Conservation (phyloP, 2,888 invertebrate genomes). For the Muschampia plurimacula region DNA sequence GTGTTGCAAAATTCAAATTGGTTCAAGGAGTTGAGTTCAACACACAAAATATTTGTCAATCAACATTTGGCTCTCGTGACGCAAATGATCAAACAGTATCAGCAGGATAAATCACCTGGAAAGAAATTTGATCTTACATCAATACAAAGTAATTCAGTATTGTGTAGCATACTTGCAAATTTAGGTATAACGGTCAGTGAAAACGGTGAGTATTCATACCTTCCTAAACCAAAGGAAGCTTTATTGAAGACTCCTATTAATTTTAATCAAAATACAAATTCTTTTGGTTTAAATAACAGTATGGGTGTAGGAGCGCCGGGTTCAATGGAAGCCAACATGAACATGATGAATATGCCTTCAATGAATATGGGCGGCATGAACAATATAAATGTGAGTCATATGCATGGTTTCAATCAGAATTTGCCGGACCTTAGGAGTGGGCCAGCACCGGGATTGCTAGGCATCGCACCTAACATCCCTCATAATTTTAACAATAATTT, state of each 20-base stretch:
- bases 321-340: constrained; percentile 69
- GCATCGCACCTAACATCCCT: constrained; percentile 84
- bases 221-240: constrained; percentile 79
- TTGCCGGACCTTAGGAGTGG: constrained; percentile 80
- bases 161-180: constrained; percentile 87
- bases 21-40: constrained; percentile 90
- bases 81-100: constrained; percentile 86
- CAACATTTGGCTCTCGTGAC: constrained; percentile 88
- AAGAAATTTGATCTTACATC: constrained; percentile 83
- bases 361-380: constrained; percentile 75
- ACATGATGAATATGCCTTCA: constrained; percentile 72
- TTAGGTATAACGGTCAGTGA: constrained; percentile 86
- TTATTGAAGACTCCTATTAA: constrained; percentile 75
- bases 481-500: constrained; percentile 78
- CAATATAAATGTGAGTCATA: constrained; percentile 73
- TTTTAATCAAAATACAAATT: constrained; percentile 68
- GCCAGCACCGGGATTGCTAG: constrained; percentile 84
- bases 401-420: constrained; percentile 74
- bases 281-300: constrained; percentile 66
- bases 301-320: constrained; percentile 61
- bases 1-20: constrained; percentile 88
- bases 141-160: constrained; percentile 79
- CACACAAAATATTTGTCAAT: constrained; percentile 90
- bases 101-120: constrained; percentile 84
- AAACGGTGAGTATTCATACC: constrained; percentile 83